Conservation (phyloP, 2,113 vertebrate genomes). For the Myotis lucifugus region DNA sequence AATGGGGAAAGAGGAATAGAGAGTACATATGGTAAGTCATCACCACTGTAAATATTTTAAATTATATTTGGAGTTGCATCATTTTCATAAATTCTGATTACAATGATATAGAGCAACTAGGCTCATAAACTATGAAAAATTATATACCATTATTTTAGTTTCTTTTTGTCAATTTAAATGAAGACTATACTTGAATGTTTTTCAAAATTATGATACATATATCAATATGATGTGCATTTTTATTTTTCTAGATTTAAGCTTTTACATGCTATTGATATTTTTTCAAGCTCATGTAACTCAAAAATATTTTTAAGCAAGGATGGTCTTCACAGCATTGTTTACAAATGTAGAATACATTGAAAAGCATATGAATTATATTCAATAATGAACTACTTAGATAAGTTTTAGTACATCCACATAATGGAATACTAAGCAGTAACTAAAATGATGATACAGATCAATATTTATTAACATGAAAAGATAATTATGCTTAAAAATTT, state of each 20-base stretch:
- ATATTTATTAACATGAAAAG: slow-evolving; percentile 51
- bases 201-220: slow-evolving; percentile 4
- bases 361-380: slow-evolving; percentile 14
- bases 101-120: background rate
- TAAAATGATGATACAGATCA: slow-evolving; percentile 11
- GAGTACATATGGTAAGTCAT: background rate
- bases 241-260: slow-evolving; percentile 46
- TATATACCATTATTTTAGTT: slow-evolving; percentile 44
- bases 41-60: background rate
- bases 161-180: slow-evolving; percentile 31
- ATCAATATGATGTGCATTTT: slow-evolving; percentile 49
- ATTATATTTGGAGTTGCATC: slow-evolving; percentile 2
- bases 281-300: background rate
- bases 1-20: background rate
- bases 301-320: slow-evolving; percentile 50
- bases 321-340: background rate
- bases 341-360: background rate
- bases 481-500: slow-evolving; percentile 1
- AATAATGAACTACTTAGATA: slow-evolving; percentile 21
- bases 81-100: slow-evolving; percentile 18
- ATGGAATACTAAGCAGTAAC: slow-evolving; percentile 40
- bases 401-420: background rate
- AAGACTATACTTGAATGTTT: background rate
- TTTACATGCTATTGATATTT: slow-evolving; percentile 36
- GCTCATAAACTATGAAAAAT: slow-evolving; percentile 34